phyloP scores from a whole-genome alignment of 1,140 invertebrate genomes.

The Medauroidea extradentata region DNA sequence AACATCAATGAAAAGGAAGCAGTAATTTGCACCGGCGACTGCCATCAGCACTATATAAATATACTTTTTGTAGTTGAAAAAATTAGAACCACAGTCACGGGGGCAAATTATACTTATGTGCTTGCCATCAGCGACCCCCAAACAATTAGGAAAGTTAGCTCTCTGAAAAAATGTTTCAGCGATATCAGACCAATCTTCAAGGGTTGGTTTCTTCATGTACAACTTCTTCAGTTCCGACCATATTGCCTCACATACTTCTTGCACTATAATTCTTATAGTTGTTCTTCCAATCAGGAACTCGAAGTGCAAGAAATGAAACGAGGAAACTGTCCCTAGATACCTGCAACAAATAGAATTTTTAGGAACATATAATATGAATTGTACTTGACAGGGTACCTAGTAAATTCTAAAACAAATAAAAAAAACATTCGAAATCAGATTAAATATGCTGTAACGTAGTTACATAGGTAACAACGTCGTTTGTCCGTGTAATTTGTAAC shows the following conservation, averaged over 20 bases:
- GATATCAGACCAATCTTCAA: no score
- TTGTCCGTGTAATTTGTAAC: no score
- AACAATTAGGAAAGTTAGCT: constrained; percentile 33
- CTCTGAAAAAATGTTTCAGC: neutral
- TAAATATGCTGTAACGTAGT: no score
- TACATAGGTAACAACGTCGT: no score
- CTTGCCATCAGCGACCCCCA: constrained; percentile 19
- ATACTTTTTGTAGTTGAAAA: constrained; percentile 36
- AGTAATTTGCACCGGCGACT: constrained; percentile 30
- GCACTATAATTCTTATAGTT: neutral
- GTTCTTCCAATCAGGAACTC: neutral
- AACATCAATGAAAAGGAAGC: constrained; percentile 30
- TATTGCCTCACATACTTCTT: neutral
- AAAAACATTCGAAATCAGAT: no score
- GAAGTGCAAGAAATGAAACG: no score
- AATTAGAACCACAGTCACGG: constrained; percentile 24
- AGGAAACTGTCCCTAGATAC: no score
- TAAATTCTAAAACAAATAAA: no score
- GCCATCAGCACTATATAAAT: constrained; percentile 35
- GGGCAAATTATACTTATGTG: constrained; percentile 30
- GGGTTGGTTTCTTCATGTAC: neutral
- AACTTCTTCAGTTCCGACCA: neutral
- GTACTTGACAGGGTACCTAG: no score
- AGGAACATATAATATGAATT: no score
- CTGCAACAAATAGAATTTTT: no score